phyloP scores from a whole-genome alignment of 1,140 invertebrate species.

The Gonatopus flavifemur region DNA sequence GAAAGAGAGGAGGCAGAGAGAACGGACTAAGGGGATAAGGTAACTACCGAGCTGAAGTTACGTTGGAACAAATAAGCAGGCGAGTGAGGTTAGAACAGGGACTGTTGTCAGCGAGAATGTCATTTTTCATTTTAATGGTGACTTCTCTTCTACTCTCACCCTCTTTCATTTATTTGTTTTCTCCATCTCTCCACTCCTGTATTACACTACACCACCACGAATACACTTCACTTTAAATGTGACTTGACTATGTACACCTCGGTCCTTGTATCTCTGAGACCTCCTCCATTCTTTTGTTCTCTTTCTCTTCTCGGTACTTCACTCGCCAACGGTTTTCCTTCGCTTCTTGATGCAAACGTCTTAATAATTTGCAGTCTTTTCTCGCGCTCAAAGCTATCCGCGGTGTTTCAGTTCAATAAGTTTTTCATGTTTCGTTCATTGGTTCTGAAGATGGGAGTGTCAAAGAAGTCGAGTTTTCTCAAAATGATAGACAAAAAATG shows the following conservation, averaged over 20 bases:
- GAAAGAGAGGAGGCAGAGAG: neutral
- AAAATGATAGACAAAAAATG: too few relatives aligned
- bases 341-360: slow-evolving; percentile 49
- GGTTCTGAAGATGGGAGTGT: too few relatives aligned
- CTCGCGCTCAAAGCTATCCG: slow-evolving; percentile 24
- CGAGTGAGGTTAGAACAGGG: slow-evolving; percentile 21
- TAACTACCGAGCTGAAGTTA: slow-evolving; percentile 6
- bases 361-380: slow-evolving; percentile 51
- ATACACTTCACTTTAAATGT: neutral
- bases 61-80: too few relatives aligned
- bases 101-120: slow-evolving; percentile 42
- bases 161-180: slow-evolving; percentile 3
- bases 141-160: slow-evolving; percentile 22
- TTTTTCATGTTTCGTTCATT: too few relatives aligned
- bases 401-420: too few relatives aligned
- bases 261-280: neutral
- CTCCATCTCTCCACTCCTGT: neutral
- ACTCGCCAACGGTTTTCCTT: slow-evolving; percentile 23
- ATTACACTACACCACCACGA: neutral
- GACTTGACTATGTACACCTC: neutral
- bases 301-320: slow-evolving; percentile 25
- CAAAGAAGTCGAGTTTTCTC: too few relatives aligned
- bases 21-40: neutral
- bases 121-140: slow-evolving; percentile 62
- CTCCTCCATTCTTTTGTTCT: slow-evolving; percentile 15